Percentiles rank a stretch among this genome's conserved stretches.
phyloP scores from a whole-genome alignment of 2,113 vertebrate genomes.

The Phodopus roborovskii region DNA sequence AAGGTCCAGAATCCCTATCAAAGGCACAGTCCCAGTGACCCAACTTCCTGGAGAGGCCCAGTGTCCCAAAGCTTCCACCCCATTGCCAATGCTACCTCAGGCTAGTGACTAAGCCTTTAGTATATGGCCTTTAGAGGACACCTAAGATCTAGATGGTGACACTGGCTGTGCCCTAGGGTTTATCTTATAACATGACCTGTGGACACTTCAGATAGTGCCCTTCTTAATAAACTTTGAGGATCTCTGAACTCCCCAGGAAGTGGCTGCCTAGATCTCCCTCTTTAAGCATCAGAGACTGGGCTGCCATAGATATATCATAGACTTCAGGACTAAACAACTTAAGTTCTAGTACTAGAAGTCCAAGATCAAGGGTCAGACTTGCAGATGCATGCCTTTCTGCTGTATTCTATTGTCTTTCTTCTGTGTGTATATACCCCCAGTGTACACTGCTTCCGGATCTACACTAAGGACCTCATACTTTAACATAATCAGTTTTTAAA shows the following conservation, averaged over 20 bases:
- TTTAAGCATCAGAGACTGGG: background rate
- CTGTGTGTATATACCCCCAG: no score
- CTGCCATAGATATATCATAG: background rate
- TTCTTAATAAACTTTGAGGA: background rate
- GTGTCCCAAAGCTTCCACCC: background rate
- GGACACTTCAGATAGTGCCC: background rate
- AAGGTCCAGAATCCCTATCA: background rate
- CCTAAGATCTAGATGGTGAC: no score
- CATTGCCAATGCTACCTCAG: background rate
- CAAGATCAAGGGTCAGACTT: background rate
- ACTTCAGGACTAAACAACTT: background rate
- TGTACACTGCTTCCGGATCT: no score
- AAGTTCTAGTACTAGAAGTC: background rate
- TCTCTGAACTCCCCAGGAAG: background rate
- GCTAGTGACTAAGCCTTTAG: background rate
- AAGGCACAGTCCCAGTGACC: background rate
- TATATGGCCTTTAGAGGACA: background rate
- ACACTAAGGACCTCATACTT: background rate
- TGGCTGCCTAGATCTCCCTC: background rate
- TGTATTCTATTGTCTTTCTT: background rate
- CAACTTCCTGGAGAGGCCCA: background rate
- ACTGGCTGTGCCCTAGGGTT: background rate
- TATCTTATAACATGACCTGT: background rate
- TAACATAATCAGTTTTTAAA: background rate
- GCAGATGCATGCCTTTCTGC: fast-evolving